Conservation (phyloP, 2,113 vertebrate genomes). For the Nibea coibor region DNA sequence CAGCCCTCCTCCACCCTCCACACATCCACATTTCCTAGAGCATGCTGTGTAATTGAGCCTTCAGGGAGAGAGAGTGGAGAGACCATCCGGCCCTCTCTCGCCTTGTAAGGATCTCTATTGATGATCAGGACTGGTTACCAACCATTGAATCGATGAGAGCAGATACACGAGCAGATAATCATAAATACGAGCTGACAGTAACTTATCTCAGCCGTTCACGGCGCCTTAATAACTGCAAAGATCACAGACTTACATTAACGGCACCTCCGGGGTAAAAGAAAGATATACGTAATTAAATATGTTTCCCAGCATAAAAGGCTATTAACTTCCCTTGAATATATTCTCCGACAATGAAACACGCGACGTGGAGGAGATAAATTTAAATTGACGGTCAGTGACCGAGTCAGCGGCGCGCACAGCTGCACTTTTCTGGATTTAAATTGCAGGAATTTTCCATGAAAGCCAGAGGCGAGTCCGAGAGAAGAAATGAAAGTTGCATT, state of each 20-base stretch:
- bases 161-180: conserved; percentile 57
- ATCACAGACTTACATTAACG: conserved; percentile 54
- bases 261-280: conserved; percentile 49
- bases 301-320: conserved; percentile 62
- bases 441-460: conserved; percentile 60
- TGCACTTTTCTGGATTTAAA: conserved; percentile 55
- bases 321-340: conserved; percentile 44
- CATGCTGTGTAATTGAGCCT: conserved; percentile 76
- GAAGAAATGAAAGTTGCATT: conserved; percentile 67
- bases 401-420: neutral
- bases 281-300: conserved; percentile 69
- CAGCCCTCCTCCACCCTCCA: conserved; percentile 3
- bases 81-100: conserved; percentile 58
- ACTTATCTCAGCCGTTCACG: conserved; percentile 31
- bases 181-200: conserved; percentile 44
- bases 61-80: conserved; percentile 65
- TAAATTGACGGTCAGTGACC: conserved; percentile 45
- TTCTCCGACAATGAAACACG: conserved; percentile 43
- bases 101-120: conserved; percentile 67
- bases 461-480: conserved; percentile 57
- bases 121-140: conserved; percentile 71
- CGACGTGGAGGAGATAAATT: conserved; percentile 32
- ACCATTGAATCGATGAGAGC: conserved; percentile 67
- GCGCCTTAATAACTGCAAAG: conserved; percentile 51
- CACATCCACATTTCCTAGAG: conserved; percentile 35